Base-by-base conservation (phyloP, 2,888 invertebrate species). In the Chironomus tentans region DNA sequence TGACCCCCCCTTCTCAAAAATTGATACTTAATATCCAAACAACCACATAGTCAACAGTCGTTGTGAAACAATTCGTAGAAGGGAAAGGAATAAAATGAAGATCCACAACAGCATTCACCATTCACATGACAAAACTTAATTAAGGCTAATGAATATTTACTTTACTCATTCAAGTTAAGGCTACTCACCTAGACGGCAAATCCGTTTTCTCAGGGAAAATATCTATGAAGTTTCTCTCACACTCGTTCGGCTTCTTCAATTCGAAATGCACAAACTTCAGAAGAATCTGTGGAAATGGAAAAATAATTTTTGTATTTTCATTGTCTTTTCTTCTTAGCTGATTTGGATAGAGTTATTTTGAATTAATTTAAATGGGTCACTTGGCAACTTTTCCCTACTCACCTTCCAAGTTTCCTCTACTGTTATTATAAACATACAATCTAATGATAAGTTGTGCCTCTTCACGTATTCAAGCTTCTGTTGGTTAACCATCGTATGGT, bases 161-260 rank as follows among this genome's bases (percentile, higher is more conserved):
- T 71, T 56, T 21, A 15, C 21, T 47, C 18, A 50, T 50, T 70
- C 24, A 15, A 28, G 68, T 28, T 22, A 47, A 70, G 70, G 6
- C 47, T 21, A 56, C 81, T 82, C 83, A 85, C 81, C 87, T 84
- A 76, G 86, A 85, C 70, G 87, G 85, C 80, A 90, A 85, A 79
- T 90, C 89, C 21, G 90, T 89, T 77, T 85, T 84, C 77, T 88
- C 87, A 4, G 86, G 87, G 82, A 92, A 92, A 77, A 93, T 87
- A 81, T 92, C 90, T 78, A 93, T 86, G 81, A 90, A 92, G 84
- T 93, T 93, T 77, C 86, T 87, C 73, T 90, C 89, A 82, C 92
- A 93, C 81, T 93, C 92, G 83, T 93, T 92, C 24, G 92, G 92
- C 79, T 87, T 89, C 70, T 87, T 87, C 80, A 93, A 84, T 76